These are phyloP conservation scores for Rhinoptilus africanus DNA, from an alignment of 2,113 vertebrate species.

Conservation along the genomic window DNA sequence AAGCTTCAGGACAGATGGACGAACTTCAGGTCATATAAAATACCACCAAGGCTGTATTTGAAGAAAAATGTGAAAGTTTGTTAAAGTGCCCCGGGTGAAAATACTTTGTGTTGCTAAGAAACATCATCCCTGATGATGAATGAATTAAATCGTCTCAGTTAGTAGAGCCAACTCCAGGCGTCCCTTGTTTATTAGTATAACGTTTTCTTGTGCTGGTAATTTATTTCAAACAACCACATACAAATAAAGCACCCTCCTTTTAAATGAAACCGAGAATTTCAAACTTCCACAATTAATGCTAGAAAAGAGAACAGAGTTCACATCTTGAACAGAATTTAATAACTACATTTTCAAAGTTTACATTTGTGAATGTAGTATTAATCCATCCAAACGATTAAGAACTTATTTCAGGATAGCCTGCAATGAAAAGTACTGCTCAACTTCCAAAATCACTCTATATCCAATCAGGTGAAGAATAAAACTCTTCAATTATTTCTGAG, in stretches of 20 bases:
- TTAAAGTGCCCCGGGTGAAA: constrained; percentile 51
- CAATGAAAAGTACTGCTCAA: background rate
- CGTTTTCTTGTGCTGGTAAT: constrained; percentile 56
- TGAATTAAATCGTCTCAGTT: constrained; percentile 69
- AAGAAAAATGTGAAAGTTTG: constrained; percentile 67
- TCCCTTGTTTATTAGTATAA: constrained; percentile 61
- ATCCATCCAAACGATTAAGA: background rate
- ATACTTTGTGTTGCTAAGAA: constrained; percentile 71
- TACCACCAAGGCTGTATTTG: constrained; percentile 54
- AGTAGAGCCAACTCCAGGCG: constrained; percentile 59
- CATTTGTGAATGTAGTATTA: background rate
- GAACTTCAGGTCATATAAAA: constrained; percentile 66
- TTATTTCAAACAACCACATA: constrained; percentile 60
- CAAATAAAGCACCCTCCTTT: constrained; percentile 46
- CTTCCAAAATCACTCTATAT: background rate
- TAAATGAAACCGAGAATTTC: constrained; percentile 15
- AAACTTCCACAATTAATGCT: constrained; percentile 20
- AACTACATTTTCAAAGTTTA: background rate
- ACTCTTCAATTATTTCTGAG: background rate
- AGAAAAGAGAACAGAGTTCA: background rate
- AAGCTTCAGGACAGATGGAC: constrained; percentile 70
- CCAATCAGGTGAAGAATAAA: background rate
- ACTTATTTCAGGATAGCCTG: background rate
- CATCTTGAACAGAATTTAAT: background rate
- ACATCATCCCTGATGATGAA: constrained; percentile 63